phyloP scores from a whole-genome alignment of 2,888 invertebrate genomes.

The Sinelater perroti region DNA sequence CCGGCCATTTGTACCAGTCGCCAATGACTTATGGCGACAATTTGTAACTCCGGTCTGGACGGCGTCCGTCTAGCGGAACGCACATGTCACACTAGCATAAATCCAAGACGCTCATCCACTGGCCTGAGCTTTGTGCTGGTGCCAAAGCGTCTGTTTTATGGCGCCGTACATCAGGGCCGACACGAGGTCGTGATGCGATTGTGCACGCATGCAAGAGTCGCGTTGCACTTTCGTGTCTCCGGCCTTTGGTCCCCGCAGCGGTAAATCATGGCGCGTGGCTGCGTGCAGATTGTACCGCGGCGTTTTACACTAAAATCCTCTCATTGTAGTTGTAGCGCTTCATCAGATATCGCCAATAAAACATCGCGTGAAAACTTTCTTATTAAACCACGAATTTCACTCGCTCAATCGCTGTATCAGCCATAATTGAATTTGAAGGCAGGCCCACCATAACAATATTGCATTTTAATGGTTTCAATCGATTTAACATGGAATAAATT shows the following conservation, averaged over 20 bases:
- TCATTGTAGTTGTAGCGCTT: too few relatives aligned
- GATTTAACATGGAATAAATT: too few relatives aligned
- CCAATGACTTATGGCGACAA: conserved; percentile 17
- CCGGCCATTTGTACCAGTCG: conserved; percentile 16
- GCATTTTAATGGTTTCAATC: too few relatives aligned
- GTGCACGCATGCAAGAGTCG: conserved; percentile 40
- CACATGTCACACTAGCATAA: conserved; percentile 15
- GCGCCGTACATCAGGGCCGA: conserved; percentile 45
- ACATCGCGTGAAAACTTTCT: too few relatives aligned
- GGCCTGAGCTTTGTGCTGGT: conserved; percentile 40
- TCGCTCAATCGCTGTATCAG: too few relatives aligned
- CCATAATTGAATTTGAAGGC: too few relatives aligned
- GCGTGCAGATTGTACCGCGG: neutral
- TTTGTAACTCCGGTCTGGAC: conserved; percentile 19
- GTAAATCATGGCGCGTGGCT: conserved; percentile 6
- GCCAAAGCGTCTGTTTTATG: conserved; percentile 46
- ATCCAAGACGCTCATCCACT: conserved; percentile 18
- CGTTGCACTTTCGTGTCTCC: conserved; percentile 36
- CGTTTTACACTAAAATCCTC: too few relatives aligned
- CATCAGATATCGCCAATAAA: too few relatives aligned
- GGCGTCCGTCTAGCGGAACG: conserved; percentile 14
- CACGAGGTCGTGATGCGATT: conserved; percentile 46
- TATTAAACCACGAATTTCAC: too few relatives aligned
- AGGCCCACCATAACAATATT: too few relatives aligned
- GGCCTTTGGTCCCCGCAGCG: neutral